Conservation (phyloP, 2,113 vertebrate genomes). For the Dicerorhinus sumatrensis region DNA sequence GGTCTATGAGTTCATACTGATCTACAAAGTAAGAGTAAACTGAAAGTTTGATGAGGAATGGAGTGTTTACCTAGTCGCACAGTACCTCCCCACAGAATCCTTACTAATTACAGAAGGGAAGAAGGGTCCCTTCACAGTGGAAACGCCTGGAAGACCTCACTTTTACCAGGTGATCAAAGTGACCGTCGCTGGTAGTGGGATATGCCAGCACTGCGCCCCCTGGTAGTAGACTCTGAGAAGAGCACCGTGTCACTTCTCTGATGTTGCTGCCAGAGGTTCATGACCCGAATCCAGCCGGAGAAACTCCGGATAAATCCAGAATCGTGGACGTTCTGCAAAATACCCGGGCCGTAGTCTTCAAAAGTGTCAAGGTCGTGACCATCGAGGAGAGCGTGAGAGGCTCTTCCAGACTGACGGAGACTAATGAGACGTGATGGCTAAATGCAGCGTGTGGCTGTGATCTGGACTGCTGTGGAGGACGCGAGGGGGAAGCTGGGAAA, state of each 20-base stretch:
- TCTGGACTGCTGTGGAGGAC: not conserved
- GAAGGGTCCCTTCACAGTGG: not conserved
- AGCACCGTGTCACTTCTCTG: not conserved
- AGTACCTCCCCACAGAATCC: not conserved
- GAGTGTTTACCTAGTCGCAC: not conserved
- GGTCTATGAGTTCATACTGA: not conserved
- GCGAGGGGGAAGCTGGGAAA: no score
- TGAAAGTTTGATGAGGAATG: not conserved
- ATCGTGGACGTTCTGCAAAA: not conserved
- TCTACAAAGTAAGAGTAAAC: conserved; percentile 22
- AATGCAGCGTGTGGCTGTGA: not conserved
- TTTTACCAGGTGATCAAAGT: not conserved
- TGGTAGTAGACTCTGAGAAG: not conserved
- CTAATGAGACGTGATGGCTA: accelerated
- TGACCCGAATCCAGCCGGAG: not conserved
- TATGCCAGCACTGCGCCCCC: not conserved
- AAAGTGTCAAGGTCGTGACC: not conserved
- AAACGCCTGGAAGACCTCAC: not conserved
- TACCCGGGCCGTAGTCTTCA: not conserved
- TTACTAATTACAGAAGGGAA: not conserved
- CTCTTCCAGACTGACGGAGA: not conserved
- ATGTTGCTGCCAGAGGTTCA: not conserved
- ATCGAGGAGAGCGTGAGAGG: not conserved
- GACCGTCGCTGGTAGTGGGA: not conserved
- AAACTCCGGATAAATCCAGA: not conserved